Percentiles rank a stretch among this genome's conserved stretches.
phyloP scores from a whole-genome alignment of 2,888 invertebrate species.

The Melolontha melolontha region DNA sequence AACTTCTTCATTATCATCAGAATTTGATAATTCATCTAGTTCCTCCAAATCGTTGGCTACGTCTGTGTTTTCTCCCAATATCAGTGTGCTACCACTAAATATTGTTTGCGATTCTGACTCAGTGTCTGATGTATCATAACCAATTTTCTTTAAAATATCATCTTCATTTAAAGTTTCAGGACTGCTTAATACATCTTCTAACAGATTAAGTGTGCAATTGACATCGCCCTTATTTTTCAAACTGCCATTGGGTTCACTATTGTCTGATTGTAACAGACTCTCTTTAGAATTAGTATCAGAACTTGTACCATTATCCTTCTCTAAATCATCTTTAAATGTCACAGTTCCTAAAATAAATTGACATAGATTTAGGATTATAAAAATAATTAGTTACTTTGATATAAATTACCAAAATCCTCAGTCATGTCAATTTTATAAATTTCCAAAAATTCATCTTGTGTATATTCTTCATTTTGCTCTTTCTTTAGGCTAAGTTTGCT shows the following conservation, averaged over 20 bases:
- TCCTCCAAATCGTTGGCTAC: too few species aligned
- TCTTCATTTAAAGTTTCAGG: background rate
- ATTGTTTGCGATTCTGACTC: conserved; percentile 13
- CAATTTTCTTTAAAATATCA: conserved; percentile 13
- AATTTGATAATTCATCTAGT: too few species aligned
- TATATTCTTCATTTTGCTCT: conserved; percentile 24
- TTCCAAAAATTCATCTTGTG: conserved; percentile 36
- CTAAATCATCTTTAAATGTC: background rate
- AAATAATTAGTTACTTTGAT: too few species aligned
- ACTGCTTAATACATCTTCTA: background rate
- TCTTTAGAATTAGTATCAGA: background rate
- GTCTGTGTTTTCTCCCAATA: background rate
- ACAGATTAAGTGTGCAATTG: background rate
- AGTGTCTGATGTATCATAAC: background rate
- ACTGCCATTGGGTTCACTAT: background rate
- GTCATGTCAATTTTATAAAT: conserved; percentile 34
- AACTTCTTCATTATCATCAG: background rate
- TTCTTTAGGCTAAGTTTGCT: conserved; percentile 29
- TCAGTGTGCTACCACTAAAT: conserved; percentile 2
- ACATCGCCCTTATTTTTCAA: background rate
- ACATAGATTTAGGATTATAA: too few species aligned
- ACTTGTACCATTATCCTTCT: background rate
- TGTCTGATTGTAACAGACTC: background rate
- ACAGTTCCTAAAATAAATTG: too few species aligned
- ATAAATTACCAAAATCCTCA: background rate